Percentiles rank a stretch among this genome's conserved stretches.
phyloP scores from a whole-genome alignment of 2,888 invertebrate genomes.

The Morpho helenor region DNA sequence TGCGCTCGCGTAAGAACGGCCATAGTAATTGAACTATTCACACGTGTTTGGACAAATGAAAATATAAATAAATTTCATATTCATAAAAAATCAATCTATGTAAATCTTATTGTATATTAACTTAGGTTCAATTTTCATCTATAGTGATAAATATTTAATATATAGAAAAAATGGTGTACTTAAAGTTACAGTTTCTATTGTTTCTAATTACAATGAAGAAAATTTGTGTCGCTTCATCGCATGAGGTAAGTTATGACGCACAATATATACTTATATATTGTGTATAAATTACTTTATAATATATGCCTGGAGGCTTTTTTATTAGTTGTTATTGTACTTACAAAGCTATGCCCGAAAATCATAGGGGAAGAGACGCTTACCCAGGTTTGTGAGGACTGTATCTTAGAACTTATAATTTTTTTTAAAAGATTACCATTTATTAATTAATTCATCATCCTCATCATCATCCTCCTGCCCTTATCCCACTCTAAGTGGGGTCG shows the following conservation, averaged over 20 bases:
- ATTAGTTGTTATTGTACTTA: background rate
- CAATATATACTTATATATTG: background rate
- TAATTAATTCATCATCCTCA: too few species aligned
- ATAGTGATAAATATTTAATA: background rate
- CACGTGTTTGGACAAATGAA: constrained; percentile 23
- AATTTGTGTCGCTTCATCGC: constrained; percentile 17
- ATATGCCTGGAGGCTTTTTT: background rate
- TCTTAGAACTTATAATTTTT: too few species aligned
- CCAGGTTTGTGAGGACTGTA: too few species aligned
- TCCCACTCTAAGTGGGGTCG: too few species aligned
- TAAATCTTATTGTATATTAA: too few species aligned
- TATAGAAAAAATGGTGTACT: constrained; percentile 25
- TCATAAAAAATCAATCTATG: too few species aligned
- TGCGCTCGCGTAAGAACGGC: constrained; percentile 6
- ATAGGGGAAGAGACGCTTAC: too few species aligned
- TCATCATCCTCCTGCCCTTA: too few species aligned
- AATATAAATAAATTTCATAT: constrained; percentile 2
- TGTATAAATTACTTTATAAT: too few species aligned
- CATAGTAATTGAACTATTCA: constrained; percentile 18
- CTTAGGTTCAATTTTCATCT: too few species aligned
- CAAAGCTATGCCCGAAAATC: too few species aligned
- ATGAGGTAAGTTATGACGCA: constrained; percentile 32
- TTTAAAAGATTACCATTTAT: too few species aligned
- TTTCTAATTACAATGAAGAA: constrained; percentile 24
- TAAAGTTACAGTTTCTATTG: constrained; percentile 31